A percentile compares a stretch with the other conserved stretches of the same genome.
These are phyloP conservation scores for Cygnus buccinator DNA, from an alignment of 2,113 vertebrate species.

Conservation along the genomic window DNA sequence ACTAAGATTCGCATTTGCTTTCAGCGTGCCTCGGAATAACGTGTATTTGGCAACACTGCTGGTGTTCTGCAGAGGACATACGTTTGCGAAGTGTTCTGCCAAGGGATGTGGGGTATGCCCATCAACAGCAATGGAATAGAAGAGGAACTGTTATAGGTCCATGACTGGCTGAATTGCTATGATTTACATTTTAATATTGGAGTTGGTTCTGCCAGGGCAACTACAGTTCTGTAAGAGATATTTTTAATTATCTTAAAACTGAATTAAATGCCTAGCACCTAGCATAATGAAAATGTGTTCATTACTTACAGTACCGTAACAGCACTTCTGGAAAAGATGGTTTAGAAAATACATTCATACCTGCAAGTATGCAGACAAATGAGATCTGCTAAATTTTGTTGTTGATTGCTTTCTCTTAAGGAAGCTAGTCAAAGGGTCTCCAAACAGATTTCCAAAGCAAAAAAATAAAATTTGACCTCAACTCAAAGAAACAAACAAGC, in stretches of 20 bases:
- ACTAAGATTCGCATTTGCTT: background rate
- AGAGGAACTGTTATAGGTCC: background rate
- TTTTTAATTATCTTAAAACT: background rate
- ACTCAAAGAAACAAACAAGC: background rate
- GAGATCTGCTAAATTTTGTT: background rate
- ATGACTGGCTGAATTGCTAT: background rate
- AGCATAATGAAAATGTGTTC: background rate
- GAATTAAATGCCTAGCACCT: background rate
- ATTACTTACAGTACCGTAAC: background rate
- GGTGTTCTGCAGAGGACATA: background rate
- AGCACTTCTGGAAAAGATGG: background rate
- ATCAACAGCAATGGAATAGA: background rate
- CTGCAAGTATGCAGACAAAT: background rate
- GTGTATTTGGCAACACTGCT: background rate
- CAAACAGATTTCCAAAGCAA: background rate
- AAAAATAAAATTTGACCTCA: background rate
- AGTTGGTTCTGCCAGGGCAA: background rate
- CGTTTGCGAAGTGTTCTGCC: background rate
- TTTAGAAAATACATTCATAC: background rate
- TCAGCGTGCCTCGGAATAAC: conserved; percentile 11
- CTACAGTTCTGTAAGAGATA: background rate
- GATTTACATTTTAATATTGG: background rate
- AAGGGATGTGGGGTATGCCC: background rate
- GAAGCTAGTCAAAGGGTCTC: background rate
- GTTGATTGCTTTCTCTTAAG: background rate